Evolutionary conservation across 2,797 vertebrate genomes (phyloP), one percentile per base, ranked within the genome.

Genomic region (Ambastaia sidthimunki): DNA sequence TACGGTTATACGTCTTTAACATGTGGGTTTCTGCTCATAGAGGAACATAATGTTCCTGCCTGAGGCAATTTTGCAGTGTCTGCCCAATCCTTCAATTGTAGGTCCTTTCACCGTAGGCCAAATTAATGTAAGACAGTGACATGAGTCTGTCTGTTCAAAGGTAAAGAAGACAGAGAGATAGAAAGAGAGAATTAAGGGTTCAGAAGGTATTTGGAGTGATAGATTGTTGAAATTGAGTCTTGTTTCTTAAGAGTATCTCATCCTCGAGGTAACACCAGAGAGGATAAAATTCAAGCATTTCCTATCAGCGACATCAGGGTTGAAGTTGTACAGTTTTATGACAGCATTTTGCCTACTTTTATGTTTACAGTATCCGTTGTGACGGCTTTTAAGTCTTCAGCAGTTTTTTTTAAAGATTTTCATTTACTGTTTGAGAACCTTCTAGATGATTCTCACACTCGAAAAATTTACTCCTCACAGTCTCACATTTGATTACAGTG

Each of bases 161-260:
- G 9, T 9, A 41, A 41, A 57, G 57, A 11, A 12, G 28, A 28
- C 28, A 50, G 44, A 63, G 11, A 23, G 57, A 28, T 21, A 21
- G 37, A 59, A 19, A 63, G 21, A 47, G 86, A 81, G 86, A 77
- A 59, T 86, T 37, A 87, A 85, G 84, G 28, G 1, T 60, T 28
- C 13, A 0, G 25, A 60, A 28, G 85, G 86, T 87, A 90, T 91
- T 90, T 89, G 70, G 78, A 88, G 80, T 91, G 90, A 93, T 90
- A 87, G 85, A 91, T 90, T 89, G 89, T 75, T 85, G 84, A 71
- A 86, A 87, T 88, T 60, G 91, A 90, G 92, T 92, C 87, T 77
- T 84, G 66, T 80, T 83, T 71, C 67, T 28, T 71, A 67, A 54
- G 59, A 57, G 25, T 19, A 19, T 25, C 10, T 57, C 41, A 57